Conservation (phyloP, 1,140 invertebrate genomes). For the Lethocerus indicus region DNA sequence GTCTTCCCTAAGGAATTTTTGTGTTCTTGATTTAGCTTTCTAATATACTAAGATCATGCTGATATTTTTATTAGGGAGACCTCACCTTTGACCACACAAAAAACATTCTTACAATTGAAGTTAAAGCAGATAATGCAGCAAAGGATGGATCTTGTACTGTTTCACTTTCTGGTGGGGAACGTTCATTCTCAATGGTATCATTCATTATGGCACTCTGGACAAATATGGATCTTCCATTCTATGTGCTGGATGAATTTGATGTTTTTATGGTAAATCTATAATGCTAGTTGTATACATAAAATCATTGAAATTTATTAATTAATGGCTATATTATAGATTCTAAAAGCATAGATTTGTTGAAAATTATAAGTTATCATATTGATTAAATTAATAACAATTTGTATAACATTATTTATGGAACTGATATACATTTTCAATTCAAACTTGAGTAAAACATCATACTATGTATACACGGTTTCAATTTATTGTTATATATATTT, state of each 20-base stretch:
- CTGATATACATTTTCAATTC: no score
- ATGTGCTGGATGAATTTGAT: conserved; percentile 95
- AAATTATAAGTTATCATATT: no score
- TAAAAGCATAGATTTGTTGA: background rate
- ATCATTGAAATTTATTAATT: conserved; percentile 10
- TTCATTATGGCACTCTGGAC: conserved; percentile 91
- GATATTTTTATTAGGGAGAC: conserved; percentile 11
- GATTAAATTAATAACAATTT: no score
- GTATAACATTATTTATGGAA: no score
- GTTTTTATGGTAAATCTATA: conserved; percentile 73
- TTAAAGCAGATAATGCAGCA: conserved; percentile 29
- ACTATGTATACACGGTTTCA: no score
- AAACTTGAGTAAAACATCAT: no score
- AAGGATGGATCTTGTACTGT: conserved; percentile 28
- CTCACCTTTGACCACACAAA: conserved; percentile 40
- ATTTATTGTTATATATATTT: no score
- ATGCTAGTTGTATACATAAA: conserved; percentile 11
- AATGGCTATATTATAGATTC: background rate
- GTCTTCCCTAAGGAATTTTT: background rate
- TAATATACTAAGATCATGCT: background rate
- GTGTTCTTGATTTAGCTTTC: conserved; percentile 8
- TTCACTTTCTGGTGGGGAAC: conserved; percentile 83
- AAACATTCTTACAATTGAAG: conserved; percentile 35
- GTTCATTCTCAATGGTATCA: conserved; percentile 85
- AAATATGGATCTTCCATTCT: conserved; percentile 76